Evolutionary conservation across 2,888 invertebrate species (phyloP), one percentile per base, ranked within the genome.

Genomic region (Slavum lentiscoides): DNA sequence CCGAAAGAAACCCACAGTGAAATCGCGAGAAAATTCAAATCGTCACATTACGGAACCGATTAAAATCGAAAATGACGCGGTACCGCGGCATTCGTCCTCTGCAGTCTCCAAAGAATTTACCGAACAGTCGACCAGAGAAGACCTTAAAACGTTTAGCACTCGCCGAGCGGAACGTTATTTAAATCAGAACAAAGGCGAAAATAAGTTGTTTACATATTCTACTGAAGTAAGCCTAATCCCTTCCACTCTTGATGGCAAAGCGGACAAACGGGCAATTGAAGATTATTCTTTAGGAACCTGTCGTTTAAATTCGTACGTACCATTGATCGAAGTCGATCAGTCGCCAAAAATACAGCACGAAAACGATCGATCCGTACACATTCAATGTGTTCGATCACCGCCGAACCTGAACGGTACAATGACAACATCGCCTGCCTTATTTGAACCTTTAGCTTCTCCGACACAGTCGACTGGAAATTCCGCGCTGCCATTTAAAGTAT

Each of bases 271-370:
- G 0, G 19, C 4, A 39, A 15, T 43, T 3, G 70, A 77, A 11
- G 49, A 49, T 49, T 70, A 62, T 23, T 77, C 62, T 9, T 49
- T 70, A 11, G 37, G 21, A n/a, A 70, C 17, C 1, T 13, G 13
- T 49, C 49, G n/a, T 69, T 39, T 43, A 62, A 61, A 21, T 39
- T 21, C 23, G 0, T 64, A 39, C 11, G 15, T 80, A 70, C 77
- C 77, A 23, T n/a, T 70, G 17, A 80, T 80, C 39, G 77, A 80
- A 64, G 77, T 80, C 3, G 69, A 62, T 55, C 59, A 72, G 15
- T 80, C 77, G 0, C 76, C 76, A 17, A 69, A 53, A 61, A 75
- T 67, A 58, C 75, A 55, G 6, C 13, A 59, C 1, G 43, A 13
- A 43, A 75, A 17, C 5, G 66, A 55, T 66, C 8, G 21, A 39